phyloP scores from a whole-genome alignment of 2,113 vertebrate species.

The Bos indicus region DNA sequence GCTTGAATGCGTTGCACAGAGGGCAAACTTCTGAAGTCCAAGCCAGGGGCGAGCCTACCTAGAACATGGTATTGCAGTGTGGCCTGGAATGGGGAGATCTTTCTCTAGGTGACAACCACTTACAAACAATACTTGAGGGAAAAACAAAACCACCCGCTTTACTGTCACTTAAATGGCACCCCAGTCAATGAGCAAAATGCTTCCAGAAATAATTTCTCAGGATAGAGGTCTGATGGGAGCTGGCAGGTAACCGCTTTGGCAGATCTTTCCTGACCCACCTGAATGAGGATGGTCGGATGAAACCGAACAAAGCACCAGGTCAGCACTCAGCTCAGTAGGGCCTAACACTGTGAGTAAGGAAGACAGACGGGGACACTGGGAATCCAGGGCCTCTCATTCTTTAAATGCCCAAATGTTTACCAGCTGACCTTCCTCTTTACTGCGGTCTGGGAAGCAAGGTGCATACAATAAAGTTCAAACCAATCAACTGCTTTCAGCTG shows the following conservation, averaged over 20 bases:
- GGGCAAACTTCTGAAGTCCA: not conserved
- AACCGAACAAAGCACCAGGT: not conserved
- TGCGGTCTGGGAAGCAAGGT: constrained; percentile 84
- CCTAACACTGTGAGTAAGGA: constrained; percentile 57
- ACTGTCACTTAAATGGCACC: not conserved
- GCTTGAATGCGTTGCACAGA: fast-evolving
- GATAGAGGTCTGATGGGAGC: not conserved
- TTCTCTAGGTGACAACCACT: not conserved
- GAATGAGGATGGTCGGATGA: not conserved
- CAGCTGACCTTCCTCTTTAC: constrained; percentile 86
- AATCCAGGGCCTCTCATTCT: constrained; percentile 79
- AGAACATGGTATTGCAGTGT: not conserved
- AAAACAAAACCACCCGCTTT: not conserved
- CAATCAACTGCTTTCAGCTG: constrained; percentile 89
- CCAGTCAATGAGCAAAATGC: not conserved
- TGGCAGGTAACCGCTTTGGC: not conserved
- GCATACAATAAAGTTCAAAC: constrained; percentile 86
- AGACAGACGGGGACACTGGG: constrained; percentile 68
- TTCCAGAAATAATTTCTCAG: not conserved
- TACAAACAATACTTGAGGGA: not conserved
- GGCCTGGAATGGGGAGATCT: not conserved
- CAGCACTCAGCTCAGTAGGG: not conserved
- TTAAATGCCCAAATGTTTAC: constrained; percentile 86
- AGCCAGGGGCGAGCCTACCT: not conserved
- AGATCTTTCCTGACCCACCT: not conserved